Percentiles rank a stretch among this genome's conserved stretches.
These are phyloP conservation scores for Gymnosoma rotundatum DNA, from an alignment of 2,888 invertebrate species.

Conservation along the genomic window DNA sequence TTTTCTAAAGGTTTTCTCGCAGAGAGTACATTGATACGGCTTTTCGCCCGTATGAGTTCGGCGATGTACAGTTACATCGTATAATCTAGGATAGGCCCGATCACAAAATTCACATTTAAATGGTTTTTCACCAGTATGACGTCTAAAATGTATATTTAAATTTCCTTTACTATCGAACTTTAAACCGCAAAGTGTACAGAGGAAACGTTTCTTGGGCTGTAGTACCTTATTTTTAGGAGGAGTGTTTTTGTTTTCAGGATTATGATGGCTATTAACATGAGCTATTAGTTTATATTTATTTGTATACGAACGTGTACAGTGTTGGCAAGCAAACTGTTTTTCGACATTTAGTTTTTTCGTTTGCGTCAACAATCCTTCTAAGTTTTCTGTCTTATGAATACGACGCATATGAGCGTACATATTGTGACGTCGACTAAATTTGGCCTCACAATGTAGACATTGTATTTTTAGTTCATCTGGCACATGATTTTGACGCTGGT, in stretches of 20 bases:
- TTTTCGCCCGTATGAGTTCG: slow-evolving; percentile 64
- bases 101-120: slow-evolving; percentile 66
- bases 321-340: slow-evolving; percentile 49
- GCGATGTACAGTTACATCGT: slow-evolving; percentile 58
- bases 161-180: slow-evolving; percentile 60
- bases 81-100: slow-evolving; percentile 54
- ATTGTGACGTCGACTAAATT: slow-evolving; percentile 64
- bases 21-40: slow-evolving; percentile 75
- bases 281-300: slow-evolving; percentile 64
- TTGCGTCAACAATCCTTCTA: slow-evolving; percentile 47
- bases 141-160: slow-evolving; percentile 64
- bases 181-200: slow-evolving; percentile 63
- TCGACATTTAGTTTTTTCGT: slow-evolving; percentile 77
- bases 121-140: slow-evolving; percentile 64
- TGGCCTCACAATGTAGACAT: slow-evolving; percentile 59
- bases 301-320: slow-evolving; percentile 61
- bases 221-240: slow-evolving; percentile 37
- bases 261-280: slow-evolving; percentile 59
- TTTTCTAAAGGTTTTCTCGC: slow-evolving; percentile 84
- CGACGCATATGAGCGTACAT: slow-evolving; percentile 66
- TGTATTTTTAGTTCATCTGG: slow-evolving; percentile 65
- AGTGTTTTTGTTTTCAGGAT: slow-evolving; percentile 33
- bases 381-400: slow-evolving; percentile 54
- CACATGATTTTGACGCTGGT: slow-evolving; percentile 58
- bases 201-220: slow-evolving; percentile 74